Base-by-base conservation (phyloP, 2,888 invertebrate genomes). In the Ametastegia equiseti region DNA sequence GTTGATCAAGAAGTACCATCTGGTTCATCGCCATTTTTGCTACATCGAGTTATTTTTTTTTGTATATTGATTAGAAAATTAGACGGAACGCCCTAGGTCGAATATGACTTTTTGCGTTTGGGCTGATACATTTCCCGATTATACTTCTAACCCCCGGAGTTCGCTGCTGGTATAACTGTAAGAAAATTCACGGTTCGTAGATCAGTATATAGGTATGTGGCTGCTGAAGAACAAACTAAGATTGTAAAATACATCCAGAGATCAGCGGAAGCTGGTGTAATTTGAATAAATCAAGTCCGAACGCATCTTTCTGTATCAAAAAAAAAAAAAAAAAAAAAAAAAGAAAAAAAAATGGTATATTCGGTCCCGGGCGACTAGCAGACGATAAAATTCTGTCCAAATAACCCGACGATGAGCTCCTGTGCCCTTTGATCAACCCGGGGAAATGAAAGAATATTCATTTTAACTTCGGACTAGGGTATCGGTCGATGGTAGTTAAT, bases 401-500 rank as follows among this genome's bases (percentile, higher is more conserved):
- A 71, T 71, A 39, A n/a, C n/a, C n/a, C 6, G 4, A 6, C 15
- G 5, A 9, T 19, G 19, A 39, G n/a, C 27, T 45, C 5, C 4
- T 19, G 6, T 13, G n/a, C 39, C 19, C 71, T 71, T 71, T 71
- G 71, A 71, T 71, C 71, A 47, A 5, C 5, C 9, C 23, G 39
- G 6, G 27, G 7, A 9, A 27, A 30, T 30, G 7, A 27, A 47
- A 13, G 71, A n/a, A n/a, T 71, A 45, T 67, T 39, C 13, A 67
- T 67, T 36, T 36, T 23, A 27, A 65, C 65, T 13, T 33, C 57
- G 23, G 57, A 60, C 11, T 30, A 5, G 13, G 60, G 27, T 30
- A n/a, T n/a, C 33, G 39, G 19, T 69, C 23, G 42, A 47, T 7
- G 30, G 71, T 47, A n/a, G 42, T 71, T 71, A 47, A 71, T 71